phyloP scores from a whole-genome alignment of 2,113 vertebrate species.

The Aegithalos caudatus region DNA sequence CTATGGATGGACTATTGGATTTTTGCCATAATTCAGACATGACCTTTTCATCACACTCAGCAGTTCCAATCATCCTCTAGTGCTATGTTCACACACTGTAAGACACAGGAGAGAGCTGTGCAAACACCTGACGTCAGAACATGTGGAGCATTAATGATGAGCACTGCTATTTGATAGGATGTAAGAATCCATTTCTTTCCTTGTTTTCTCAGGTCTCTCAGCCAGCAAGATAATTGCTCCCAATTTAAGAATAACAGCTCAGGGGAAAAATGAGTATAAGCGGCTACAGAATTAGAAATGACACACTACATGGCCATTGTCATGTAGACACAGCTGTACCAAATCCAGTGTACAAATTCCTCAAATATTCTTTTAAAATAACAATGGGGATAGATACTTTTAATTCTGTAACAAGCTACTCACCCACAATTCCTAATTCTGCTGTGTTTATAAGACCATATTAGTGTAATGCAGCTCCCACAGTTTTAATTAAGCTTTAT shows the following conservation, averaged over 20 bases:
- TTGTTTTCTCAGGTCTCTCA: not conserved
- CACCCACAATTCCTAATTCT: not conserved
- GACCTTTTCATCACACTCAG: not conserved
- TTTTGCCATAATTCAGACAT: not conserved
- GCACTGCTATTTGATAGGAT: not conserved
- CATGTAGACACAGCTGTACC: not conserved
- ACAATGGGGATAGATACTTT: not conserved
- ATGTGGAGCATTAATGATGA: not conserved
- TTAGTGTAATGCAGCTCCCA: not conserved
- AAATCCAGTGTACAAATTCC: not conserved
- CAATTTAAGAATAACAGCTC: not conserved
- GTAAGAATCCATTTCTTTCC: not conserved
- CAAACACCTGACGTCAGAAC: not conserved
- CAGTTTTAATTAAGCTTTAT: not conserved
- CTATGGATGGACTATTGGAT: not conserved
- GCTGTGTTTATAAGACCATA: not conserved
- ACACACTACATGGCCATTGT: not conserved
- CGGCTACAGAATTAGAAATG: not conserved
- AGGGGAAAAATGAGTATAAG: not conserved
- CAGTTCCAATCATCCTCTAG: not conserved
- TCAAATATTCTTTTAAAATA: not conserved
- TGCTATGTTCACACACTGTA: not conserved
- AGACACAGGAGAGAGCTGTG: not conserved
- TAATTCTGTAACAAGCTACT: not conserved
- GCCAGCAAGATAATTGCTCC: not conserved